Conservation (phyloP, 2,113 vertebrate species). For the Donacobius atricapilla region DNA sequence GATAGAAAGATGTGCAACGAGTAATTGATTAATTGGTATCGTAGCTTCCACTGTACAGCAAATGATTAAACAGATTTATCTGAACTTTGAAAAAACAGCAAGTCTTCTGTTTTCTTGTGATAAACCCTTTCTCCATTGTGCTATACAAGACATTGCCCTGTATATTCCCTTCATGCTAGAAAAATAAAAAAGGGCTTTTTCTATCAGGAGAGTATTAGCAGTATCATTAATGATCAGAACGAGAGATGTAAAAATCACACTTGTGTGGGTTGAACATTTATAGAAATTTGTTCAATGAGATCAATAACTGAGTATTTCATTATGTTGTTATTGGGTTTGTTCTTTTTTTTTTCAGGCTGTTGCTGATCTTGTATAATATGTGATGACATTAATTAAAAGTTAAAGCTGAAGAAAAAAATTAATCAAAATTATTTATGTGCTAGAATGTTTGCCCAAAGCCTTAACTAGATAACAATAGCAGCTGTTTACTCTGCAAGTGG, state of each 20-base stretch:
- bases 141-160: background rate
- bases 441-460: background rate
- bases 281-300: background rate
- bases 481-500: conserved; percentile 24
- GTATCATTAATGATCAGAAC: background rate
- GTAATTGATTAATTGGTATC: background rate
- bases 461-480: conserved; percentile 32
- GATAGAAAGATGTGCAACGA: background rate
- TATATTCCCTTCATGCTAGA: background rate
- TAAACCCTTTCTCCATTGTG: background rate
- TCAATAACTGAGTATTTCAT: background rate
- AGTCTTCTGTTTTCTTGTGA: background rate
- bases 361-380: background rate
- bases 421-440: background rate
- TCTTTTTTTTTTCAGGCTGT: background rate
- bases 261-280: background rate
- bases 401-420: conserved; percentile 11
- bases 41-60: background rate
- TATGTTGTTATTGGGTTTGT: background rate
- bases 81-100: background rate
- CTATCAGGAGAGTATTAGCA: background rate
- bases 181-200: background rate
- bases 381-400: conserved; percentile 3
- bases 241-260: background rate
- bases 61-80: background rate